Conservation (phyloP, 2,888 invertebrate species). For the Ametastegia equiseti region DNA sequence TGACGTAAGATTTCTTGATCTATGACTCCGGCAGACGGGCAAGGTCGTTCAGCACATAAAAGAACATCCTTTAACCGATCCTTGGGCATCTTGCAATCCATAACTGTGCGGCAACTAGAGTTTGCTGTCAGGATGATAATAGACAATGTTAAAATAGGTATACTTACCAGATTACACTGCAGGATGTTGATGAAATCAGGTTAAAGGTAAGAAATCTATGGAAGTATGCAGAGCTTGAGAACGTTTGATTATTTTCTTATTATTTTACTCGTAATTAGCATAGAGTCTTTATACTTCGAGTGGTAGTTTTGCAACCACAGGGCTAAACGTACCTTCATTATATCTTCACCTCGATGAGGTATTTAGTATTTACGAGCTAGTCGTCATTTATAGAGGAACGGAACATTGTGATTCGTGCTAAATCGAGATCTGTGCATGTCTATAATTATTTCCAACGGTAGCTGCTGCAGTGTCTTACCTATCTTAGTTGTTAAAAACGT, state of each 20-base stretch:
- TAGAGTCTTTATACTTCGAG: neutral
- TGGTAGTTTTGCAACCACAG: too few species aligned
- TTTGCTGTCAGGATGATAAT: neutral
- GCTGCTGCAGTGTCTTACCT: neutral
- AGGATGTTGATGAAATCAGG: slow-evolving; percentile 5
- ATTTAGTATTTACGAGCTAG: neutral
- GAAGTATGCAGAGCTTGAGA: neutral
- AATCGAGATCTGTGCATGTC: neutral
- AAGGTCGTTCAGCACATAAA: slow-evolving; percentile 17
- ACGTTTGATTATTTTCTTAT: neutral
- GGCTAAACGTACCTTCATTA: too few species aligned
- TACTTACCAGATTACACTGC: neutral
- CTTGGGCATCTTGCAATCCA: neutral
- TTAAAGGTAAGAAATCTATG: neutral
- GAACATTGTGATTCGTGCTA: neutral
- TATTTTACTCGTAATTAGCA: neutral
- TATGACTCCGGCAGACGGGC: slow-evolving; percentile 20
- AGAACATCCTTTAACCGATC: slow-evolving; percentile 23
- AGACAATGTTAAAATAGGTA: neutral
- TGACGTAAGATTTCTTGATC: slow-evolving; percentile 35
- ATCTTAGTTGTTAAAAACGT: slow-evolving; percentile 5
- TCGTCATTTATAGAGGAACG: neutral
- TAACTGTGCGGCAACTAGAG: neutral
- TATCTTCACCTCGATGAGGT: slow-evolving; percentile 2
- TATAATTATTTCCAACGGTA: neutral